Percentiles rank a stretch among this genome's conserved stretches.
These are phyloP conservation scores for Lordiphosa andalusiaca DNA, from an alignment of 2,888 invertebrate species.

Conservation along the genomic window DNA sequence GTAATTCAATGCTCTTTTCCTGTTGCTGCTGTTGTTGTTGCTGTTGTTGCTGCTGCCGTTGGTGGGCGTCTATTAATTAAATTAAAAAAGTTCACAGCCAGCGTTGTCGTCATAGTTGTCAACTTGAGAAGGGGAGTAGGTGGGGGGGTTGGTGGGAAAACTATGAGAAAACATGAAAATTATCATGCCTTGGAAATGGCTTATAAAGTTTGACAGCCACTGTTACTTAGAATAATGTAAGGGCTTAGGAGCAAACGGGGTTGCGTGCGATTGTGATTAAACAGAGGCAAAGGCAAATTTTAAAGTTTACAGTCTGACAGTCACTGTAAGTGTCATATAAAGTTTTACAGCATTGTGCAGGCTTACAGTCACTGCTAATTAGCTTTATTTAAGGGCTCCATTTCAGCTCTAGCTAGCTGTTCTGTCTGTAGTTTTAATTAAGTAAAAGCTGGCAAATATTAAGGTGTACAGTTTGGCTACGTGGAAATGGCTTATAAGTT, in stretches of 20 bases:
- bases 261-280: conserved; percentile 6
- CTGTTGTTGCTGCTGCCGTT: conserved; percentile 19
- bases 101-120: conserved; percentile 30
- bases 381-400: too few species aligned
- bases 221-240: conserved; percentile 3
- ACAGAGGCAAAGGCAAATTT: background rate
- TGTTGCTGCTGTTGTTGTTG: conserved; percentile 18
- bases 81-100: conserved; percentile 68
- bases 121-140: conserved; percentile 5
- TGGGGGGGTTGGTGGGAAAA: conserved; percentile 46
- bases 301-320: background rate
- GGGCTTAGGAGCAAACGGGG: background rate
- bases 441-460: too few species aligned
- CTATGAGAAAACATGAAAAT: conserved; percentile 60
- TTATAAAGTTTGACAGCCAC: conserved; percentile 36
- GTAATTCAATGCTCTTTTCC: conserved; percentile 52
- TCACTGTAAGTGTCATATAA: background rate
- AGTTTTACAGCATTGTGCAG: too few species aligned
- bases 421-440: too few species aligned
- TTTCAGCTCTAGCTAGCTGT: too few species aligned
- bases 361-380: too few species aligned
- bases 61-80: conserved; percentile 69
- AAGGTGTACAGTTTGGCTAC: too few species aligned
- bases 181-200: conserved; percentile 38
- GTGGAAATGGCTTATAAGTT: too few species aligned